Evolutionary conservation across 2,888 invertebrate genomes (phyloP).

Genomic region (Dryomyza anilis): DNA sequence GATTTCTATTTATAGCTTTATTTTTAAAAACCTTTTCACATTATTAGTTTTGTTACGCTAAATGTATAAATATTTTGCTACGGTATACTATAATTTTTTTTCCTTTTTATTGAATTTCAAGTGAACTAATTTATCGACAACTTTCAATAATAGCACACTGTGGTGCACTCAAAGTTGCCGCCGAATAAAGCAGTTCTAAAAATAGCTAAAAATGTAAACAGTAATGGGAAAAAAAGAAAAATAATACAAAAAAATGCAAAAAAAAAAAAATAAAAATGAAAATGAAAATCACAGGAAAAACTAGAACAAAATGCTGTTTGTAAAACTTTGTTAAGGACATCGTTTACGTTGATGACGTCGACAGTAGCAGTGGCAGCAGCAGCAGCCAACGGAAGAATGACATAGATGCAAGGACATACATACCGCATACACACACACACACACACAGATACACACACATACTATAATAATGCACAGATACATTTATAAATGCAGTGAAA

Average conservation of each 20-base stretch:
- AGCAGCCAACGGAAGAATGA: too few species aligned
- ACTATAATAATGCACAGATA: too few species aligned
- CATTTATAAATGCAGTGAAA: background rate
- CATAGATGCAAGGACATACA: background rate
- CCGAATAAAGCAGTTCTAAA: too few species aligned
- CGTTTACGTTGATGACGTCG: conserved; percentile 19
- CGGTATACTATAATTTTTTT: too few species aligned
- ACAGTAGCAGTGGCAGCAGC: background rate
- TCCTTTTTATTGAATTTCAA: too few species aligned
- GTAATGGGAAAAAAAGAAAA: background rate
- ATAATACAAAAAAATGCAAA: background rate
- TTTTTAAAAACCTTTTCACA: too few species aligned
- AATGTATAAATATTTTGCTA: too few species aligned
- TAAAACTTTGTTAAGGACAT: conserved; percentile 11
- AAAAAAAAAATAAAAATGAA: background rate
- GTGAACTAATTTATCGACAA: too few species aligned
- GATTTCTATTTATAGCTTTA: too few species aligned
- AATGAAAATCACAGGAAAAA: background rate
- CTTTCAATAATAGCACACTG: too few species aligned
- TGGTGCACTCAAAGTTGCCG: too few species aligned
- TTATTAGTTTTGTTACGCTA: too few species aligned
- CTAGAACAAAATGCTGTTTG: background rate
- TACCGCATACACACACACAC: background rate
- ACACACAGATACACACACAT: background rate
- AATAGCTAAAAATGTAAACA: background rate